Base-by-base conservation (phyloP, 2,888 invertebrate genomes). In the Heliconius erato region DNA sequence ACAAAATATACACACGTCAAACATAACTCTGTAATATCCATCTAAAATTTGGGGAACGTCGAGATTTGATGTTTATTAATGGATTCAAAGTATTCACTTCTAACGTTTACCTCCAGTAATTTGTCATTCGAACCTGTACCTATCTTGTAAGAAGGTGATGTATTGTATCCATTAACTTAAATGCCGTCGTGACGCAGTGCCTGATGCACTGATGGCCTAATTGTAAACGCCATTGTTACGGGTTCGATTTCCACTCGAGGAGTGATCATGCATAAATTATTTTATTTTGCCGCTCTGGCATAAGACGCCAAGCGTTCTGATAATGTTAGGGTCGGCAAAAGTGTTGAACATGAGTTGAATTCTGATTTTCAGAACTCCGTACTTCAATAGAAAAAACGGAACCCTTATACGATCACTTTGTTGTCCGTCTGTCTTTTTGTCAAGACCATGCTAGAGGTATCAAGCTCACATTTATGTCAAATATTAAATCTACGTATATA, bases 81-180 rank as follows among this genome's bases (percentile, higher is more conserved):
- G 76, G 59, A 74, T 74, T 74, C 54, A 74, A 74, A 74, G 74
- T 49, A 74, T 74, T 74, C 54, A 28, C 49, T 74, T 74, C 49
- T 28, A 74, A 35, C 76, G 59, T 28, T 59, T 40, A 76, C 76
- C 63, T 77, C 3, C 6, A 35, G 23, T 63, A 40, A 77, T 77
- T 77, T 77, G 76, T 65, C 76, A 77, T 59, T 35, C 23, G 35
- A 59, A 76, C 14, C 26, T 54, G 54, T 74, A 59, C 49, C 49
- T 63, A 63, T 63, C n/a, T 77, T 65, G 32, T 59, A 63, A 76
- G 63, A 32, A 63, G 23, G 63, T 69, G 19, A 23, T 69, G 19
- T 69, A 69, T 69, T 69, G 28, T 68, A 35, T 74, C 19, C 28
- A 49, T 7, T 54, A 74, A 54, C 74, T 49, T 28, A 63, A 11